Conservation (phyloP, 2,888 invertebrate genomes). For the Lasioglossum leucozonium region DNA sequence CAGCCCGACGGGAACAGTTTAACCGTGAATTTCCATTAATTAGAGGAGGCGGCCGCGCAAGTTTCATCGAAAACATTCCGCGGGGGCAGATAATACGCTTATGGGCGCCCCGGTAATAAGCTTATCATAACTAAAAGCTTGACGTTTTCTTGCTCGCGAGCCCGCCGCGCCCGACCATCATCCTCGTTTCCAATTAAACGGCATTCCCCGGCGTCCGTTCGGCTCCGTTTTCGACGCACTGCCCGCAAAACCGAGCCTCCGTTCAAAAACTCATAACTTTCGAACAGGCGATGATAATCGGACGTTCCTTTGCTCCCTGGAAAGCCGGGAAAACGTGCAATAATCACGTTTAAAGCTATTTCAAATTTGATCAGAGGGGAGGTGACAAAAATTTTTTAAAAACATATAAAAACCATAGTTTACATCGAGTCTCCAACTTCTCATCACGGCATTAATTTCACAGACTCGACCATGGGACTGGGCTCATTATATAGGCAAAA, state of each 20-base stretch:
- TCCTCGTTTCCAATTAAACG: conserved; percentile 41
- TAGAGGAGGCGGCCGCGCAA: conserved; percentile 21
- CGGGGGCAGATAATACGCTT: conserved; percentile 51
- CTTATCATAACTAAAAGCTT: conserved; percentile 50
- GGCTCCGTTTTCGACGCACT: neutral
- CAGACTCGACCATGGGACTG: no score
- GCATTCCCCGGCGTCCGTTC: conserved; percentile 12
- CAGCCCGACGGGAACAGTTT: neutral
- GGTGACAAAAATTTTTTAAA: neutral
- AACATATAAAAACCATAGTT: neutral
- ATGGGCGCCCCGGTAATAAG: conserved; percentile 39
- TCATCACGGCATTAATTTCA: neutral
- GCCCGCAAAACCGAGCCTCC: neutral
- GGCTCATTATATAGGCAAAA: neutral
- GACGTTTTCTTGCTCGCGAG: conserved; percentile 26
- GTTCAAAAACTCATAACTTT: neutral
- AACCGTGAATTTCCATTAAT: conserved; percentile 33
- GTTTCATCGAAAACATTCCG: conserved; percentile 47
- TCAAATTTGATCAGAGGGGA: neutral
- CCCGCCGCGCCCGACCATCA: neutral
- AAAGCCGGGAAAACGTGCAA: neutral
- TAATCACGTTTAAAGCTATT: neutral
- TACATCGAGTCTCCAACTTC: neutral
- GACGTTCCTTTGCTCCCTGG: neutral
- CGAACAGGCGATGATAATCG: neutral